phyloP scores from a whole-genome alignment of 2,888 invertebrate genomes.

The Arrhopalites spinosus region DNA sequence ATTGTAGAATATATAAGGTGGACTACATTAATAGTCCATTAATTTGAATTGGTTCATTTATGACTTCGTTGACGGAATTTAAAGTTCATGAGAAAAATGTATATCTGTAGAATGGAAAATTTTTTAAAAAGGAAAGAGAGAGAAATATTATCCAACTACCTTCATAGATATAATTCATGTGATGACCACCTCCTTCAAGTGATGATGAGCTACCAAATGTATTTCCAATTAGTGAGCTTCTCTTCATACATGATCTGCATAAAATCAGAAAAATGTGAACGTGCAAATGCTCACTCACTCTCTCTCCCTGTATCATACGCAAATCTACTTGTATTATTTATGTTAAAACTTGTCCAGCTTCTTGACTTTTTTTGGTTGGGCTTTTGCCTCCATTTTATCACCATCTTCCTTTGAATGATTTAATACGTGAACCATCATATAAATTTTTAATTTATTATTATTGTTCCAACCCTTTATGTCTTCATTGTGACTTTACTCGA shows the following conservation, averaged over 20 bases:
- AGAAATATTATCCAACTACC: too few relatives aligned
- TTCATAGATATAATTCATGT: neutral
- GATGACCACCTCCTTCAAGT: neutral
- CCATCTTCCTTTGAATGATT: slow-evolving; percentile 3
- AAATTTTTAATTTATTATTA: slow-evolving; percentile 28
- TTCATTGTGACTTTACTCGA: slow-evolving; percentile 5
- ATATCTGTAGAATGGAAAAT: neutral
- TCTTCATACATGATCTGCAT: neutral
- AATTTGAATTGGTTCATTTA: neutral
- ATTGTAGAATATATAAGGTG: too few relatives aligned
- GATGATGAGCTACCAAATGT: neutral
- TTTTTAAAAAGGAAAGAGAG: too few relatives aligned
- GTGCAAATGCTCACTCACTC: neutral
- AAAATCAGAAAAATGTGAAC: neutral
- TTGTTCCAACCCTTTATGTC: slow-evolving; percentile 16
- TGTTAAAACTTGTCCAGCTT: neutral
- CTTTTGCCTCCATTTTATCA: neutral
- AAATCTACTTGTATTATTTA: too few relatives aligned
- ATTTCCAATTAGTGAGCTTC: slow-evolving; percentile 1
- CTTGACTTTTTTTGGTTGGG: slow-evolving; percentile 11
- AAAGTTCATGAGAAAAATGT: neutral
- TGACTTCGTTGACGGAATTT: neutral
- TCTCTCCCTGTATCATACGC: too few relatives aligned
- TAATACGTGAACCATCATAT: slow-evolving; percentile 10
- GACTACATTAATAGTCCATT: neutral